Evolutionary conservation across 2,888 invertebrate species (phyloP), one percentile per base, ranked within the genome.

Genomic region (Dermolepida albohirtum): DNA sequence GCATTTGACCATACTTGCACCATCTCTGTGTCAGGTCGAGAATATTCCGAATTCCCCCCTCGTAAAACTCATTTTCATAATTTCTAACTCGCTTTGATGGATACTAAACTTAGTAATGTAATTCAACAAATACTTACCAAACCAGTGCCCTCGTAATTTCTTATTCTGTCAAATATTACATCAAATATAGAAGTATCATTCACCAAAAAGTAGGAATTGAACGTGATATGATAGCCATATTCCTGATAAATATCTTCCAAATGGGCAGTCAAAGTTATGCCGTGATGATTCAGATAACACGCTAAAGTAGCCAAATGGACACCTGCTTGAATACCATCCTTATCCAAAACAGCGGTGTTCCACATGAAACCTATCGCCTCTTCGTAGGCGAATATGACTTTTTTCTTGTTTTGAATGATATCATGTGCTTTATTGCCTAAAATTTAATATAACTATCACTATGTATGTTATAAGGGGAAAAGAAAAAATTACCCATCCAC

Each of bases 361-460:
- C 94, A 94, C 98, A 99, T 98, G 80, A 94, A 98, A 0, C 98
- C 99, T 79, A 99, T 98, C 0, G 98, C 98, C 84, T 99, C 99
- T 81, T 99, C 99, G 83, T 94, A 99, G 0, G 97, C 97, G 83
- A 98, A 96, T 63, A 99, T 81, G 0, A 97, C 93, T 8, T 85
- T 83, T 76, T 94, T 93, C 29, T 90, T 92, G 65, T 90, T 83
- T 67, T 88, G 84, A 40, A 90, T 83, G 64, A 97, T 83, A 5
- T 95, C 89, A 34, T 90, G 85, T 0, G 93, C 88, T 77, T 89
- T 89, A 83, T 98, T 98, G 5, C 89, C 89, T 89, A 79, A 29
- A 75, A 74, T 12, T 44, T 34, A 44, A n/a, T 27, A 57, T 49
- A 27, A 63, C 40, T 11, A 34, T 68, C 6, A 34, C 34, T 6